phyloP scores from a whole-genome alignment of 2,888 invertebrate species.

The Pseudococcus jackbeardsleyi region DNA sequence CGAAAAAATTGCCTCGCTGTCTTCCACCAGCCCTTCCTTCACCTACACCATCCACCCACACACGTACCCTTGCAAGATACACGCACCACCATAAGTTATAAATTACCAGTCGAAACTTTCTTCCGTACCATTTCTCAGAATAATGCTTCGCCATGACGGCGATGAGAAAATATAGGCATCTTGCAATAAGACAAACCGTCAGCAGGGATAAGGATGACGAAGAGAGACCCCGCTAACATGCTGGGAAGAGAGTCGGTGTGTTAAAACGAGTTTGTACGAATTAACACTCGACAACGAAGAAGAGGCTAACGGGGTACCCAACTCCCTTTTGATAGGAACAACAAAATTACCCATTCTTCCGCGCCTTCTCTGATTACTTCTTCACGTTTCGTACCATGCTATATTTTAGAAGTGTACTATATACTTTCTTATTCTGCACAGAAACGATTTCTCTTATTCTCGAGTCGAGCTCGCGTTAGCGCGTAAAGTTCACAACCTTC shows the following conservation, averaged over 20 bases:
- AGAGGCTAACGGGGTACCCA: background rate
- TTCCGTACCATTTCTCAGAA: constrained; percentile 60
- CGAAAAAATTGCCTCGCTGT: too few relatives aligned
- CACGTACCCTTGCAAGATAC: background rate
- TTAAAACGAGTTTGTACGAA: constrained; percentile 45
- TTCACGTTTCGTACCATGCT: too few relatives aligned
- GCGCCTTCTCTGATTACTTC: background rate
- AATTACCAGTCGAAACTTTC: constrained; percentile 58
- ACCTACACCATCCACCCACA: background rate
- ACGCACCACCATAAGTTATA: constrained; percentile 29
- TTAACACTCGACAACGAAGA: constrained; percentile 14
- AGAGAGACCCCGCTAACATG: background rate
- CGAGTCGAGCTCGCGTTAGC: background rate
- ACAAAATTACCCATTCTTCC: constrained; percentile 58
- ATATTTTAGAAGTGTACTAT: background rate
- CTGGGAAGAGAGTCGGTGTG: background rate
- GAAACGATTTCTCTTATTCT: constrained; percentile 2
- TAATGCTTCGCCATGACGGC: background rate
- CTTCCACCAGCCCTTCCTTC: background rate
- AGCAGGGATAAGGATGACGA: background rate
- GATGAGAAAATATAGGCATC: background rate
- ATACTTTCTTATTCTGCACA: constrained; percentile 2
- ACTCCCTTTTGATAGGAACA: constrained; percentile 19
- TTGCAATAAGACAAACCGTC: constrained; percentile 16
- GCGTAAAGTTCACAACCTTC: constrained; percentile 29